Evolutionary conservation across 2,797 vertebrate genomes (phyloP).

Genomic region (Sebastiscus tertius): DNA sequence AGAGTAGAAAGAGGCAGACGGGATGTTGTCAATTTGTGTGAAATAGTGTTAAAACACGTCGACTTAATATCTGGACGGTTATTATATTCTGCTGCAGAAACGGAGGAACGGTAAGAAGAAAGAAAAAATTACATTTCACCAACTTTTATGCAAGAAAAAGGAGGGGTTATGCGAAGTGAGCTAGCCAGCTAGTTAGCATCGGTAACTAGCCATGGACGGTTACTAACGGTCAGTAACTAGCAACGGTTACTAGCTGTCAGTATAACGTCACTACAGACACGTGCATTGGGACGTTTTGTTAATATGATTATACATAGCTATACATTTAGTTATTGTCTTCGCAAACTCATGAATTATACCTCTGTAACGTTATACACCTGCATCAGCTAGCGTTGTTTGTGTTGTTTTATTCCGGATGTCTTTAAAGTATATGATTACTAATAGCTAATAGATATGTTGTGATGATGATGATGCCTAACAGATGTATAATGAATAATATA

Average conservation of each 20-base stretch:
- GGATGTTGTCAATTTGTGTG: conserved; percentile 48
- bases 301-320: background rate
- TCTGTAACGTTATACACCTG: background rate
- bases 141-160: background rate
- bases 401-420: background rate
- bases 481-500: background rate
- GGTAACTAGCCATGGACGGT: conserved; percentile 8
- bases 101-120: conserved; percentile 21
- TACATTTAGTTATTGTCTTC: background rate
- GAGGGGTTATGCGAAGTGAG: conserved; percentile 26
- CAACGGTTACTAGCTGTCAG: background rate
- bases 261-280: background rate
- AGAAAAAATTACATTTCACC: background rate
- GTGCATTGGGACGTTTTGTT: background rate
- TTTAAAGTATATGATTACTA: background rate
- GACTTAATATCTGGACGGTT: background rate
- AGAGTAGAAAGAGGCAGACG: background rate
- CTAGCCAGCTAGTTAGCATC: conserved; percentile 68
- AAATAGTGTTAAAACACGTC: conserved; percentile 16
- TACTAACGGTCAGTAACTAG: background rate
- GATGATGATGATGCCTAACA: too few species aligned
- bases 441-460: background rate
- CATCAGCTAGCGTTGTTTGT: background rate
- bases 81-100: conserved; percentile 5
- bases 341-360: background rate